A percentile compares a stretch with the other conserved stretches of the same genome.
Evolutionary conservation across 2,888 invertebrate species (phyloP).

Genomic region (Harpagoxenus sublaevis): DNA sequence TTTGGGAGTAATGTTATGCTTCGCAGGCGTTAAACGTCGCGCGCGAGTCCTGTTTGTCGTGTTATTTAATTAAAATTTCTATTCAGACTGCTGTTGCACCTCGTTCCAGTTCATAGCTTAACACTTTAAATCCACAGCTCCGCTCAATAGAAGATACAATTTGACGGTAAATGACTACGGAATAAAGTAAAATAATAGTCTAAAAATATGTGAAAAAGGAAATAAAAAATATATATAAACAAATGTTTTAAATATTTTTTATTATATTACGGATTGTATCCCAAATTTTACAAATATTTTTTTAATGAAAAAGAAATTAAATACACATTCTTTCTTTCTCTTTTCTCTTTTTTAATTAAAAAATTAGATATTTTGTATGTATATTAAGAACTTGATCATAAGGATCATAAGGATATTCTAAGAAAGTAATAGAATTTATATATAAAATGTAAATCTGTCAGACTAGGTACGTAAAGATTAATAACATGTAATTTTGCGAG

Average conservation of each 20-base stretch:
- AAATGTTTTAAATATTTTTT: background rate
- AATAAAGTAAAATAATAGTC: background rate
- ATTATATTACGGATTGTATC: background rate
- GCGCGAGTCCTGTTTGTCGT: constrained; percentile 36
- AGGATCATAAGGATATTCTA: background rate
- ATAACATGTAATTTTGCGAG: background rate
- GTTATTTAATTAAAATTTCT: constrained; percentile 58
- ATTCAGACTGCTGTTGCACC: constrained; percentile 45
- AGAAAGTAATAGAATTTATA: background rate
- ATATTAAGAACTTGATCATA: background rate
- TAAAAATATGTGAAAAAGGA: background rate
- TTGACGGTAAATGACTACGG: constrained; percentile 2
- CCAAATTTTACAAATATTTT: background rate
- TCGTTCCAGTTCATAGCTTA: constrained; percentile 25
- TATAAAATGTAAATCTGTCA: background rate
- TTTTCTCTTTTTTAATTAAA: background rate
- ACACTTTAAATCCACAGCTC: constrained; percentile 29
- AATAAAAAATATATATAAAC: background rate
- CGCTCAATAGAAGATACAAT: constrained; percentile 37
- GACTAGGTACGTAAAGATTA: background rate
- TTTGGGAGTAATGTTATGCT: constrained; percentile 59
- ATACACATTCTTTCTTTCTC: background rate
- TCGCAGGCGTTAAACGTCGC: constrained; percentile 53
- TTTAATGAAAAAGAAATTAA: background rate
- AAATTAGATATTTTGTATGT: background rate